Percentiles rank a stretch among this genome's conserved stretches.
Evolutionary conservation across 2,113 vertebrate species (phyloP).

Genomic region (Ancistrus triradiatus): DNA sequence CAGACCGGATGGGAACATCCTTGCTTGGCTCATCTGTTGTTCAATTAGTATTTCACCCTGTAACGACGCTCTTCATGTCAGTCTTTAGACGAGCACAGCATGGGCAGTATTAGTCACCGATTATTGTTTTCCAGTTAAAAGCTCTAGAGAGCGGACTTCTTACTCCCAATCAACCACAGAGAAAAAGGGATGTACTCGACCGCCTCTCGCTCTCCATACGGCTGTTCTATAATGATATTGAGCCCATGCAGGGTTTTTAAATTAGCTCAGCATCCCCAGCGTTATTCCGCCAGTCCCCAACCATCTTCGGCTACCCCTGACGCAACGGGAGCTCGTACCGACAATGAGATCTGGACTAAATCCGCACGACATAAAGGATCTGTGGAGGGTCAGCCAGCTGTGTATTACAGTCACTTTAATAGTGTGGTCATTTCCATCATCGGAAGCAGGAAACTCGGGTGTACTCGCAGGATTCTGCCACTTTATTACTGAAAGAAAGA

Average conservation of each 20-base stretch:
- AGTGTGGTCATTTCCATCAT: not conserved
- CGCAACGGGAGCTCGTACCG: constrained; percentile 12
- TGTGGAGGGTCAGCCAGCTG: not conserved
- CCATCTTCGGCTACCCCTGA: no score
- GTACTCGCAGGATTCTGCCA: not conserved
- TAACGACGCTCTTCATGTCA: no score
- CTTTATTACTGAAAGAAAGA: not conserved
- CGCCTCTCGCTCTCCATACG: constrained; percentile 4
- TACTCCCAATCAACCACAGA: no score
- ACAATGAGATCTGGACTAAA: constrained; percentile 9
- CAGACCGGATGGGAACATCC: no score
- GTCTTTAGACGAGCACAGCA: no score
- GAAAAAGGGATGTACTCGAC: no score
- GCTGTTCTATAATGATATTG: constrained; percentile 24
- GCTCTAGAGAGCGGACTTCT: no score
- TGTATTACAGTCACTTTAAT: not conserved
- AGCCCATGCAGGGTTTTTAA: constrained; percentile 18
- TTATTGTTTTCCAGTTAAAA: no score
- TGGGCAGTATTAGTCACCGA: no score
- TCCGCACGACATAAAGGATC: not conserved
- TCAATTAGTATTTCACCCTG: no score
- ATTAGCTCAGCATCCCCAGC: constrained; percentile 22
- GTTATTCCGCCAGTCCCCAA: constrained; percentile 15
- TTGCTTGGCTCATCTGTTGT: no score
- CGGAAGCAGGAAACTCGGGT: not conserved